A percentile compares a stretch with the other conserved stretches of the same genome.
phyloP scores from a whole-genome alignment of 2,797 vertebrate species.

The Aplochiton taeniatus region DNA sequence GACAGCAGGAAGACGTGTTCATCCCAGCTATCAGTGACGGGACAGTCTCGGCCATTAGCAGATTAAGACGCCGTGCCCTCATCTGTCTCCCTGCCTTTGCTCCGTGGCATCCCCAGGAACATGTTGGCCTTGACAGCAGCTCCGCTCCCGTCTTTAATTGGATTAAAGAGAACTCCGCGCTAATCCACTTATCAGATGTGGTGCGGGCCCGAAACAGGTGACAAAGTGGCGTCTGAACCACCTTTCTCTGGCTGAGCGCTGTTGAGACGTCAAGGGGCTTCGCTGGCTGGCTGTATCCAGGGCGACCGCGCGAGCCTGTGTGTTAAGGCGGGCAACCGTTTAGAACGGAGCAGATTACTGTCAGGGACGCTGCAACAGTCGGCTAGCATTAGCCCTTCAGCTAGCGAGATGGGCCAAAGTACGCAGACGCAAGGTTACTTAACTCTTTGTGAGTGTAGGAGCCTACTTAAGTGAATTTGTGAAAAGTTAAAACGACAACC shows the following conservation, averaged over 20 bases:
- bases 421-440: background rate
- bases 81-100: conserved; percentile 67
- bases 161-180: conserved; percentile 70
- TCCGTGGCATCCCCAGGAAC: conserved; percentile 53
- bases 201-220: conserved; percentile 51
- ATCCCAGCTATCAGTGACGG: conserved; percentile 57
- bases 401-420: background rate
- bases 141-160: conserved; percentile 68
- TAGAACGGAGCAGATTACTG: conserved; percentile 53
- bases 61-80: conserved; percentile 70
- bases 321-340: conserved; percentile 43
- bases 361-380: conserved; percentile 30
- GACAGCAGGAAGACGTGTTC: conserved; percentile 53
- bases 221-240: conserved; percentile 58
- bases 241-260: conserved; percentile 25
- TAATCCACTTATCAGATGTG: conserved; percentile 47
- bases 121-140: conserved; percentile 69
- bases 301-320: conserved; percentile 35
- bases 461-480: background rate
- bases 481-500: background rate
- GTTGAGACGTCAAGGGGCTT: conserved; percentile 28
- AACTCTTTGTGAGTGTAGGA: conserved; percentile 11
- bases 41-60: conserved; percentile 68
- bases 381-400: conserved; percentile 1
- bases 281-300: conserved; percentile 45